A percentile compares a stretch with the other conserved stretches of the same genome.
Conservation (phyloP, 2,113 vertebrate genomes). For the Boulengeromyrus knoepffleri region DNA sequence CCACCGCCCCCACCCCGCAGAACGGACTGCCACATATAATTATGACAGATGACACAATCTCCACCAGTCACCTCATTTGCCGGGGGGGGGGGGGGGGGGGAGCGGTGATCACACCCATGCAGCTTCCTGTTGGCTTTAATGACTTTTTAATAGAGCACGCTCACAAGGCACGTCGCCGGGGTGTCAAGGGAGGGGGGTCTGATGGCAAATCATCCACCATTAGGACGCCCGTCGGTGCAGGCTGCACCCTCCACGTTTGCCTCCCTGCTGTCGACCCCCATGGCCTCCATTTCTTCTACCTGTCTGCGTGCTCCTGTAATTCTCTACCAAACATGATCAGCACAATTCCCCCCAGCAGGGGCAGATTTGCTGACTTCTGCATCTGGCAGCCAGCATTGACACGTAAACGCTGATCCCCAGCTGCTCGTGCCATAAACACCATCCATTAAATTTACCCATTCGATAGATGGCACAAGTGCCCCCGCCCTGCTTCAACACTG, state of each 20-base stretch:
- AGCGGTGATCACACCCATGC: constrained; percentile 38
- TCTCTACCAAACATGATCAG: background rate
- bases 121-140: constrained; percentile 60
- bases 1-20: background rate
- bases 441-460: constrained; percentile 13
- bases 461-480: background rate
- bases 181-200: background rate
- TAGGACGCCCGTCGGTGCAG: constrained; percentile 51
- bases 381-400: background rate
- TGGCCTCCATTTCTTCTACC: constrained; percentile 19
- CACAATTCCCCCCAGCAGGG: background rate
- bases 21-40: constrained; percentile 58
- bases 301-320: background rate
- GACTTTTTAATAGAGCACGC: constrained; percentile 66
- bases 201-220: constrained; percentile 48
- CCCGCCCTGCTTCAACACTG: background rate
- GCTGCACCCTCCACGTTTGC: constrained; percentile 37
- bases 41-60: constrained; percentile 71
- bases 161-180: constrained; percentile 45
- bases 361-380: background rate
- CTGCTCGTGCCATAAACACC: constrained; percentile 8
- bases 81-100: constrained; percentile 47
- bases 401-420: background rate
- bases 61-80: constrained; percentile 49
- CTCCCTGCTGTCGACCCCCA: constrained; percentile 30